Percentiles rank a stretch among this genome's conserved stretches.
These are phyloP conservation scores for Arion vulgaris DNA, from an alignment of 1,140 invertebrate species.

Conservation along the genomic window DNA sequence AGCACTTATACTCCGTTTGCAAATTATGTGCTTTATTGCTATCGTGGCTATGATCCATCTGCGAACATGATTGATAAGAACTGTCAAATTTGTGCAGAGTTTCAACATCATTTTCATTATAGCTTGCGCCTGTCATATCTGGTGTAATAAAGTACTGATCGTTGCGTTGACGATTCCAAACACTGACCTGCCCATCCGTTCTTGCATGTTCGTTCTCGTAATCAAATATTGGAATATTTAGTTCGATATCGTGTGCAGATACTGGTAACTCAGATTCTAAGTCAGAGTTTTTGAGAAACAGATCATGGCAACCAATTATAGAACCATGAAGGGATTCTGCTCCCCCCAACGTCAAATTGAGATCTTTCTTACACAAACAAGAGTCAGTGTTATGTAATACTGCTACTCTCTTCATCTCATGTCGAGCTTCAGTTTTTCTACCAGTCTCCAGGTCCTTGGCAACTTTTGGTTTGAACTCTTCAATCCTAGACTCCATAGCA, in stretches of 20 bases:
- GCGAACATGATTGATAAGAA: background rate
- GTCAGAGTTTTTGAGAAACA: slow-evolving; percentile 14
- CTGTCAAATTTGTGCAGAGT: background rate
- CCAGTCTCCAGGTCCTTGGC: background rate
- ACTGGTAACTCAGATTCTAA: slow-evolving; percentile 21
- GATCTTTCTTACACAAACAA: slow-evolving; percentile 5
- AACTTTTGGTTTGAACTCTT: slow-evolving; percentile 11
- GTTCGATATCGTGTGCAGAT: slow-evolving; percentile 25
- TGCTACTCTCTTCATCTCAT: background rate
- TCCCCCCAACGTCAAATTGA: background rate
- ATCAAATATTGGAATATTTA: slow-evolving; percentile 7
- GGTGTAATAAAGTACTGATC: background rate
- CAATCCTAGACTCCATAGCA: background rate
- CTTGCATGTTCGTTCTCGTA: background rate
- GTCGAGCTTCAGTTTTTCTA: background rate
- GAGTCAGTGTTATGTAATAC: background rate
- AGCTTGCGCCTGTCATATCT: background rate
- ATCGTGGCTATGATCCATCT: background rate
- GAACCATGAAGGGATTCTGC: background rate
- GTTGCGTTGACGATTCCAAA: background rate
- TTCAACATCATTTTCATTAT: background rate
- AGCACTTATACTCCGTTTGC: background rate
- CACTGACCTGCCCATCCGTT: background rate
- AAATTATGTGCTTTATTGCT: background rate
- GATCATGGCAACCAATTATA: slow-evolving; percentile 27